Base-by-base conservation (phyloP, 2,113 vertebrate species). In the Xyliphius kryptos region DNA sequence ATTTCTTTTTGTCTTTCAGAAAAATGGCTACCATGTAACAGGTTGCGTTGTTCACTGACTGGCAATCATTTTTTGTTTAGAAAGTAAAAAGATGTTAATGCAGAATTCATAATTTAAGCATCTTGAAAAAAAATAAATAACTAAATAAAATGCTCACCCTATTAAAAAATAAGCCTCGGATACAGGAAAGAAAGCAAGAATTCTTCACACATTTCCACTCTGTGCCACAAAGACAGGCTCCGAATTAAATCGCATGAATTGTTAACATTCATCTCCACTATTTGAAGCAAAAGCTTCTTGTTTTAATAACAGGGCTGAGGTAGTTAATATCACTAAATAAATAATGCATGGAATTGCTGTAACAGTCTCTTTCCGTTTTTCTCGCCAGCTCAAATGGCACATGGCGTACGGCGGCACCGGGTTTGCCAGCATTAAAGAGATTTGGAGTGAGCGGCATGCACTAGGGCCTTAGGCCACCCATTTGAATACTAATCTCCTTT, bases 401-500 rank as follows among this genome's bases (percentile, higher is more conserved):
- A n/a, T n/a, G n/a, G n/a, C n/a, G n/a, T 63, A 66, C 52, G 63
- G 62, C 32, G 9, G 61, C 17, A n/a, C 46, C 26, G 26, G 59
- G 55, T 36, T 67, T 76, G 50, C 62, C 40, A 52, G 56, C 70
- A 70, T 70, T 67, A 74, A 71, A 75, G 64, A 72, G 75, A 77
- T 77, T 74, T 75, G 69, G 69, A 75, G 69, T 68, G 69, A 77
- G 69, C 56, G 49, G 49, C 60, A 41, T 58, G 50, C 41, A 50
- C 61, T 52, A 52, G 70, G 62, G 75, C 77, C 73, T 58, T 68
- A 77, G 75, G 77, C 73, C 73, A 75, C 73, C 67, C 60, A 76
- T 77, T 80, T 76, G 64, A 80, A 74, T 76, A 76, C 72, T 69
- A 77, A 76, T 77, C 73, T 76, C 67, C 73, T 70, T 74, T 76